These are phyloP conservation scores for Dryobota labecula DNA, from an alignment of 2,888 invertebrate genomes.

Conservation along the genomic window DNA sequence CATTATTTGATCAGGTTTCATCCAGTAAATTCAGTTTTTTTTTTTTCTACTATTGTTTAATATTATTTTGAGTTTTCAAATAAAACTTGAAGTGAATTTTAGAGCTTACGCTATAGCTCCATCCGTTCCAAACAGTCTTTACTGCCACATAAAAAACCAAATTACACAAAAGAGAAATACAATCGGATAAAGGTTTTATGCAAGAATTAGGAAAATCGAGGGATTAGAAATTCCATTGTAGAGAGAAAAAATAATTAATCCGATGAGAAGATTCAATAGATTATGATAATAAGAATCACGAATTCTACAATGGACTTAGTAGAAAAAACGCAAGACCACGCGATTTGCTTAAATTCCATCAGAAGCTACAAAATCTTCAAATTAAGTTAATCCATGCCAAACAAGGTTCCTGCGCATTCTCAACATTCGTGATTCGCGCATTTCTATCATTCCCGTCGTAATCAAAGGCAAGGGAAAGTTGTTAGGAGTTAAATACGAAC, in stretches of 20 bases:
- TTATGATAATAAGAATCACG: constrained; percentile 56
- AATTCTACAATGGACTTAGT: constrained; percentile 26
- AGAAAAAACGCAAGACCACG: constrained; percentile 27
- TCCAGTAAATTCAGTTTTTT: background rate
- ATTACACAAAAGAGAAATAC: constrained; percentile 50
- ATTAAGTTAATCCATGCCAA: constrained; percentile 32
- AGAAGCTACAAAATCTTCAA: constrained; percentile 19
- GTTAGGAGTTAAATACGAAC: background rate
- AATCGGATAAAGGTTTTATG: constrained; percentile 44
- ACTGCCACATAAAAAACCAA: constrained; percentile 28
- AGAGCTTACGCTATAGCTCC: background rate
- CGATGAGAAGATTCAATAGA: constrained; percentile 49
- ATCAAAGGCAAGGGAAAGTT: constrained; percentile 18
- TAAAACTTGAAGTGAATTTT: background rate
- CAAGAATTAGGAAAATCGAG: constrained; percentile 45
- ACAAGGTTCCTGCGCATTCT: constrained; percentile 29
- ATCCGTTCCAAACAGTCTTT: constrained; percentile 5
- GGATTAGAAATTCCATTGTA: constrained; percentile 44
- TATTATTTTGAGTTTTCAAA: background rate
- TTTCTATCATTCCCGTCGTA: constrained; percentile 13
- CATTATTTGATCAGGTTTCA: background rate
- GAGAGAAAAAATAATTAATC: constrained; percentile 45
- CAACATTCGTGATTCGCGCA: constrained; percentile 26
- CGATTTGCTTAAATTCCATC: constrained; percentile 32
- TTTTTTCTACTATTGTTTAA: background rate